Percentiles rank a stretch among this genome's conserved stretches.
Evolutionary conservation across 2,113 vertebrate genomes (phyloP).

Genomic region (Menidia beryllina): DNA sequence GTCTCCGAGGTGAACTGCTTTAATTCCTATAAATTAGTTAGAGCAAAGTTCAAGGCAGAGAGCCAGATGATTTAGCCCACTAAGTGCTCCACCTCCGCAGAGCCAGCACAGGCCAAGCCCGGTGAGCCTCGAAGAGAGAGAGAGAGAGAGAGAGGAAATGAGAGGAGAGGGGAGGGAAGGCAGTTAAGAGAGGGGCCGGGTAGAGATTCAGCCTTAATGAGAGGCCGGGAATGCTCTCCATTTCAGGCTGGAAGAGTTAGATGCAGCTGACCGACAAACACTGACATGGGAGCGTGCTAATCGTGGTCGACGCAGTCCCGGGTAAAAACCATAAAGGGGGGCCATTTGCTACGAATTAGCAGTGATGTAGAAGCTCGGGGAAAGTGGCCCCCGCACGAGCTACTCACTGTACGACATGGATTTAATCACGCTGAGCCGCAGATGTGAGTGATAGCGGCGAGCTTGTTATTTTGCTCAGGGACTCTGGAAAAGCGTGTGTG

Average conservation of each 20-base stretch:
- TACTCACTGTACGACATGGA: conserved; percentile 59
- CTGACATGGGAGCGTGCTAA: conserved; percentile 52
- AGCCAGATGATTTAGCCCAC: conserved; percentile 76
- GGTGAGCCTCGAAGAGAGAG: conserved; percentile 35
- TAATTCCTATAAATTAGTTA: conserved; percentile 81
- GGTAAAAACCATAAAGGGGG: conserved; percentile 66
- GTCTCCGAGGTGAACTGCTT: conserved; percentile 68
- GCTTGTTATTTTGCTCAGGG: conserved; percentile 77
- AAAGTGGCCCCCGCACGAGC: conserved; percentile 48
- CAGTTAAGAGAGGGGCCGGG: conserved; percentile 25
- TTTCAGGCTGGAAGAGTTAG: conserved; percentile 42
- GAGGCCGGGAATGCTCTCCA: conserved; percentile 30
- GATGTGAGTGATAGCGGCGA: conserved; percentile 72
- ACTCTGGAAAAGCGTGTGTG: conserved; percentile 62
- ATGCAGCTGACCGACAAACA: conserved; percentile 57
- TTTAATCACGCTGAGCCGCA: conserved; percentile 74
- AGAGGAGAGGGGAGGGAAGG: conserved; percentile 27
- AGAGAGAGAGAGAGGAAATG: conserved; percentile 34
- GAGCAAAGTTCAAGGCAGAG: conserved; percentile 77
- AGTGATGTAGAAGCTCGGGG: conserved; percentile 43
- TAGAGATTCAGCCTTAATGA: conserved; percentile 43
- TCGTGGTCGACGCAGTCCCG: conserved; percentile 28
- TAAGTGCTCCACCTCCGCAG: conserved; percentile 75
- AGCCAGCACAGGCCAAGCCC: conserved; percentile 56
- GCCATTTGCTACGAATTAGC: conserved; percentile 66